Percentiles rank a stretch among this genome's conserved stretches.
Conservation (phyloP, 1,140 invertebrate genomes). For the Drosophila nannoptera region DNA sequence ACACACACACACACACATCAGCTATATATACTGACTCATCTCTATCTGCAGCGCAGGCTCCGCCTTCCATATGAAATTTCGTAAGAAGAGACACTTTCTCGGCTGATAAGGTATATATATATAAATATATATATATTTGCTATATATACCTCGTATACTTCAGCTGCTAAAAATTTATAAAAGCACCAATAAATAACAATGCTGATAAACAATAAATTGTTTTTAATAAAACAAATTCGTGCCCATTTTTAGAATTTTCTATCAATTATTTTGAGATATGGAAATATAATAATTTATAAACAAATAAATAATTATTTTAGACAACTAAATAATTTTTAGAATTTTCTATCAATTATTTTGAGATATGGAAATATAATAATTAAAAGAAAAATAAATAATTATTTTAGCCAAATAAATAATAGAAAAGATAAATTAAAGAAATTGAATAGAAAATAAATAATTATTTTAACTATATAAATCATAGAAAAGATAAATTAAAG, state of each 20-base stretch:
- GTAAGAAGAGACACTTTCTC: constrained; percentile 25
- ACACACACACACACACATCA: neutral
- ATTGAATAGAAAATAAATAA: too few relatives aligned
- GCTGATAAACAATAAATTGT: constrained; percentile 17
- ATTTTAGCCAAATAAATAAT: too few relatives aligned
- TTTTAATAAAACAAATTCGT: neutral
- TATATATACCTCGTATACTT: neutral
- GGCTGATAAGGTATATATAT: constrained; percentile 17
- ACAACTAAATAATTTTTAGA: too few relatives aligned
- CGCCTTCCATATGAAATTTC: neutral
- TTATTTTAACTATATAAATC: too few relatives aligned
- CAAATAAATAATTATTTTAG: too few relatives aligned
- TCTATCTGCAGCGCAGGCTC: too few relatives aligned
- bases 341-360: neutral
- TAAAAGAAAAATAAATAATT: too few relatives aligned
- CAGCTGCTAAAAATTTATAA: constrained; percentile 13
- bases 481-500: too few relatives aligned
- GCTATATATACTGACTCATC: too few relatives aligned
- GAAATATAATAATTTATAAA: too few relatives aligned
- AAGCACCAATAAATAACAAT: constrained; percentile 27
- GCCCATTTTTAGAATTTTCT: neutral
- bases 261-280: neutral
- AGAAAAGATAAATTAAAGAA: too few relatives aligned
- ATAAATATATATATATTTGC: neutral
- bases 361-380: neutral